These are phyloP conservation scores for Aplodontia rufa DNA, from an alignment of 2,113 vertebrate species.

Conservation along the genomic window DNA sequence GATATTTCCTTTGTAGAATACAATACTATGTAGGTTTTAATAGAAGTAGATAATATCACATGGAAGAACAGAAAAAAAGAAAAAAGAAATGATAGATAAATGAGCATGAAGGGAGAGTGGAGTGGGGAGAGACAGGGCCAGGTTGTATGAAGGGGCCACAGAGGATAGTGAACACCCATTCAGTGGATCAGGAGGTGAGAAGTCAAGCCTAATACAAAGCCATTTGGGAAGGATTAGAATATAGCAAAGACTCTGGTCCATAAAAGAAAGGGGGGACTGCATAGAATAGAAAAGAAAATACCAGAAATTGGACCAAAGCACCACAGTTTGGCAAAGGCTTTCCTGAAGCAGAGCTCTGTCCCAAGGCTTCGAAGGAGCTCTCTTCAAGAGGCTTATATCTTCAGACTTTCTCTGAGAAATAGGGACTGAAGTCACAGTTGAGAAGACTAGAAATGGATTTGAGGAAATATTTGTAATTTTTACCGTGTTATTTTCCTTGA, in stretches of 20 bases:
- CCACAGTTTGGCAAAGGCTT: neutral
- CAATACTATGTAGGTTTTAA: constrained; percentile 56
- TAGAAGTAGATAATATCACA: constrained; percentile 62
- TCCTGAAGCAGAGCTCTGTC: constrained; percentile 12
- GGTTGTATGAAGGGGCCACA: neutral
- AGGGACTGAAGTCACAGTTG: neutral
- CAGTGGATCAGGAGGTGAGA: constrained; percentile 60
- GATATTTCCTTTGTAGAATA: constrained; percentile 55
- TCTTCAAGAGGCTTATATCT: neutral
- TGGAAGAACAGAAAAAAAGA: constrained; percentile 29
- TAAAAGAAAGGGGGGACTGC: constrained; percentile 59
- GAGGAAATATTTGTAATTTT: constrained; percentile 19
- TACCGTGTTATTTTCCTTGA: constrained; percentile 46
- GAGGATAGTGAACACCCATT: constrained; percentile 49
- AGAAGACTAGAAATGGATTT: constrained; percentile 62
- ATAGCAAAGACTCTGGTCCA: constrained; percentile 62
- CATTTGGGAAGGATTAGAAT: constrained; percentile 74
- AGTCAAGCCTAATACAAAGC: constrained; percentile 70
- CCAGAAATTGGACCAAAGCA: neutral
- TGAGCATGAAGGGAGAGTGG: neutral
- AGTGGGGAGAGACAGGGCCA: neutral
- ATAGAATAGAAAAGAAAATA: constrained; percentile 37
- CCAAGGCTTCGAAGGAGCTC: neutral
- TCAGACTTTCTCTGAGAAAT: neutral
- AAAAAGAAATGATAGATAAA: constrained; percentile 38